A percentile compares a stretch with the other conserved stretches of the same genome.
Conservation (phyloP, 64 coral and sea anemone genomes). For the Trachythela sp. region DNA sequence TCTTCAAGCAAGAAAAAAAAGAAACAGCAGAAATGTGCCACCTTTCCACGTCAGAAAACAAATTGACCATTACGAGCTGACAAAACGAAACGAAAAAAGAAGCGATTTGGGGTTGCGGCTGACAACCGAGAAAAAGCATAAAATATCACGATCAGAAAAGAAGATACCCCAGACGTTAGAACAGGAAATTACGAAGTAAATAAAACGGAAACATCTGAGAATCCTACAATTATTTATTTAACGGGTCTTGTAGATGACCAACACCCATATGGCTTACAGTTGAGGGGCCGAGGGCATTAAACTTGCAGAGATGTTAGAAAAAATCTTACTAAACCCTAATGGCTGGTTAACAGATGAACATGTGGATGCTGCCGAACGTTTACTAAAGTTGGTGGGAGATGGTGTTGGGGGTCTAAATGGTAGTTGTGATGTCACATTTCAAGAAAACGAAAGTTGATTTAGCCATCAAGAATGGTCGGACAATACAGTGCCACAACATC, state of each 20-base stretch:
- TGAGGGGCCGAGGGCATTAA: not conserved
- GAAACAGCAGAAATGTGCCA: not conserved
- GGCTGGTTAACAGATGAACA: not conserved
- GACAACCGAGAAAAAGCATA: not conserved
- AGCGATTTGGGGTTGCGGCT: not conserved
- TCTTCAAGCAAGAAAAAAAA: not conserved
- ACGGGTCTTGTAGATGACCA: not conserved
- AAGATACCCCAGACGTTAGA: not conserved
- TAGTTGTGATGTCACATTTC: not conserved
- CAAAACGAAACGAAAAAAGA: not conserved
- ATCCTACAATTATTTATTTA: not conserved
- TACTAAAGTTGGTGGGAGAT: not conserved
- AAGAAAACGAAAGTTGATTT: not conserved
- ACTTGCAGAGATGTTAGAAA: not conserved
- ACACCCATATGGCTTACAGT: not conserved
- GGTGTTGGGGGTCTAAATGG: not conserved
- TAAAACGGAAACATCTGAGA: not conserved
- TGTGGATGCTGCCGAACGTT: not conserved
- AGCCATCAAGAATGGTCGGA: not conserved
- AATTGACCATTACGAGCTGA: not conserved
- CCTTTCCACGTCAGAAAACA: not conserved
- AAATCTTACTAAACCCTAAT: not conserved
- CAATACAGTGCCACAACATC: not conserved
- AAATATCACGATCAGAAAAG: not conserved
- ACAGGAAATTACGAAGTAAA: no score